Conservation (phyloP, 2,888 invertebrate species). For the Empis stercorea region DNA sequence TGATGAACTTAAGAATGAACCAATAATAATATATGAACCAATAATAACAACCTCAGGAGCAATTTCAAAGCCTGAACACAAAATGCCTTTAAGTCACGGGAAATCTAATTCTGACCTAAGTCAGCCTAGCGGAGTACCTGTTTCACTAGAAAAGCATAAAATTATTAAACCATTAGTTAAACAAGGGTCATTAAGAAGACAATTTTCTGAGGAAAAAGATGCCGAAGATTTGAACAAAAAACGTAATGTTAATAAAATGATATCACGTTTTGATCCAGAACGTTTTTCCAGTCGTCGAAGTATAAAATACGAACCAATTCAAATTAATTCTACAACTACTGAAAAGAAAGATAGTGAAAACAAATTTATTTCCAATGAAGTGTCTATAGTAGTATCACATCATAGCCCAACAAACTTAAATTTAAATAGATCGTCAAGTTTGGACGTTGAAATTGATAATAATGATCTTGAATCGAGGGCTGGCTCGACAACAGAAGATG, state of each 20-base stretch:
- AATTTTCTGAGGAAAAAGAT: slow-evolving; percentile 29
- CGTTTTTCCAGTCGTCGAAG: too few species aligned
- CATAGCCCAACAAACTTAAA: too few species aligned
- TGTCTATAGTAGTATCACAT: too few species aligned
- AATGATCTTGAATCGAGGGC: too few species aligned
- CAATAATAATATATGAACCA: slow-evolving; percentile 22
- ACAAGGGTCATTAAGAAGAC: slow-evolving; percentile 28
- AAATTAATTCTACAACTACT: too few species aligned
- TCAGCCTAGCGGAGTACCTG: slow-evolving; percentile 12
- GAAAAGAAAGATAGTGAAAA: too few species aligned
- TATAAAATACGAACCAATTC: too few species aligned
- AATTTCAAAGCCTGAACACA: neutral
- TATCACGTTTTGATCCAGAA: slow-evolving; percentile 25
- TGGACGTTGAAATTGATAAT: too few species aligned
- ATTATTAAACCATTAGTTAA: slow-evolving; percentile 28
- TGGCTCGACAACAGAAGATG: too few species aligned
- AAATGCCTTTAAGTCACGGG: neutral
- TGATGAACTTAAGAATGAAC: slow-evolving; percentile 27
- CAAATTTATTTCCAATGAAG: too few species aligned
- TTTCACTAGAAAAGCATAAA: slow-evolving; percentile 12
- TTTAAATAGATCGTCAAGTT: too few species aligned
- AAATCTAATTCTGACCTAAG: neutral
- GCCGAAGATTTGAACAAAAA: slow-evolving; percentile 27
- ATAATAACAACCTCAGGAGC: neutral
- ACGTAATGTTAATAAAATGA: slow-evolving; percentile 26